Base-by-base conservation (phyloP, 2,797 vertebrate species). In the Gymnopithys bicolor region DNA sequence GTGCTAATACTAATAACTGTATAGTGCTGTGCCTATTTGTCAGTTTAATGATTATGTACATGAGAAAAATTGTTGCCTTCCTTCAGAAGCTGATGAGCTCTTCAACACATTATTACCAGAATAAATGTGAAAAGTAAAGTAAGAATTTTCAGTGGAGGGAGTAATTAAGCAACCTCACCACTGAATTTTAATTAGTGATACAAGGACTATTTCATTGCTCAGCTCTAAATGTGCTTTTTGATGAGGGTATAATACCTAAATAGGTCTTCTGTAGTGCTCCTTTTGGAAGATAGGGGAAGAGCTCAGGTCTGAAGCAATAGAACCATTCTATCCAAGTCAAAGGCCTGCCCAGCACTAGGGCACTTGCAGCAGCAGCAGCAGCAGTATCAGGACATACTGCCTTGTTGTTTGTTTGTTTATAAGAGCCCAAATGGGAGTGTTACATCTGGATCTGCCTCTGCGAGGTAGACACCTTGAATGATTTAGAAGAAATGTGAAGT, bases 171-270 rank as follows among this genome's bases (percentile, higher is more conserved):
- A 94, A 90, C 82, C 85, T 97, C 89, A 91, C 69, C 75, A 91
- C 85, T 96, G 96, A 97, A 95, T 97, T 97, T 96, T 96, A 97
- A 97, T 97, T 97, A 97, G 88, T 37, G 58, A 71, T 91, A 93
- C 85, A 94, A 96, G 82, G 89, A 86, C 67, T 92, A 58, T 91
- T 96, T 94, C 91, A 96, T 74, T 94, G 89, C 94, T 90, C 37
- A 87, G 48, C 73, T 75, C 41, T 86, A 92, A 96, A 96, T 76
- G 78, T 74, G 76, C 32, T 94, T 91, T 94, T 70, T 91, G 92
- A 96, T 71, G 80, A 89, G 69, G 89, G 49, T 56, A 63, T 92
- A 94, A 96, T 87, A 64, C 74, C 45, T 51, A 88, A 78, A 91
- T 90, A 93, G 87, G 56, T 75, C 51, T 95, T 69, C 41, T 4